Conservation (phyloP, 2,113 vertebrate genomes). For the Eubucco bourcierii region DNA sequence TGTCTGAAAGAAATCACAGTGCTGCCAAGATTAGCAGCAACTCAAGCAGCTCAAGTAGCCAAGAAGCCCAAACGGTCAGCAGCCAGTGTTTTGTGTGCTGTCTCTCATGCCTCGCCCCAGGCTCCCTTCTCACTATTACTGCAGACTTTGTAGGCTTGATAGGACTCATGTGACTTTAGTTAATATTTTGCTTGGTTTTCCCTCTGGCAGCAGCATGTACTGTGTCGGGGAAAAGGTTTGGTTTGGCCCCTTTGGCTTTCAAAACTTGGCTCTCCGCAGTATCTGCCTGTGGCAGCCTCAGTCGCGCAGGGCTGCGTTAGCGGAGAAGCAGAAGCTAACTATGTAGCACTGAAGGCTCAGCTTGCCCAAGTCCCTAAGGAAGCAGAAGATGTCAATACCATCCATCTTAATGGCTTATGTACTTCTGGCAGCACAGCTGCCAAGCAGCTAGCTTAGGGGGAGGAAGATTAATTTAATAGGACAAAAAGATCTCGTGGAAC, state of each 20-base stretch:
- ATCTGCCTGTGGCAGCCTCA: slow-evolving; percentile 17
- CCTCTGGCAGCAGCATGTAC: background rate
- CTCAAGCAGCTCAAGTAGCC: background rate
- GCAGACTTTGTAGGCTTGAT: slow-evolving; percentile 18
- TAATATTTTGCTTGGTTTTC: background rate
- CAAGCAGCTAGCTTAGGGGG: background rate
- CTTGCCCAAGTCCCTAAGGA: slow-evolving; percentile 15
- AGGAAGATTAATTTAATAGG: slow-evolving; percentile 4
- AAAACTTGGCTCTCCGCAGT: background rate
- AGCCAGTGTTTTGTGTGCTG: background rate
- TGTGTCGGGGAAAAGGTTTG: background rate
- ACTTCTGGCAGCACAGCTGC: background rate
- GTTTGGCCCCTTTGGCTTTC: background rate
- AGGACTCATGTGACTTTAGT: background rate
- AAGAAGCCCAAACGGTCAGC: background rate
- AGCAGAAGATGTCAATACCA: slow-evolving; percentile 30
- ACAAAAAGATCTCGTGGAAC: background rate
- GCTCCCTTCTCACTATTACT: background rate
- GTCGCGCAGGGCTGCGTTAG: background rate
- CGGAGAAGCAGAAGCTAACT: background rate
- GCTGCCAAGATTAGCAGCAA: background rate
- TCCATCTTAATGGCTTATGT: background rate
- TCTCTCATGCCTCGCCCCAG: background rate
- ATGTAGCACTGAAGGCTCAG: background rate
- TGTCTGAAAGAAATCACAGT: background rate